Percentiles rank a stretch among this genome's conserved stretches.
These are phyloP conservation scores for Paramacrobiotus metropolitanus DNA, from an alignment of 1,140 invertebrate genomes.

Conservation along the genomic window DNA sequence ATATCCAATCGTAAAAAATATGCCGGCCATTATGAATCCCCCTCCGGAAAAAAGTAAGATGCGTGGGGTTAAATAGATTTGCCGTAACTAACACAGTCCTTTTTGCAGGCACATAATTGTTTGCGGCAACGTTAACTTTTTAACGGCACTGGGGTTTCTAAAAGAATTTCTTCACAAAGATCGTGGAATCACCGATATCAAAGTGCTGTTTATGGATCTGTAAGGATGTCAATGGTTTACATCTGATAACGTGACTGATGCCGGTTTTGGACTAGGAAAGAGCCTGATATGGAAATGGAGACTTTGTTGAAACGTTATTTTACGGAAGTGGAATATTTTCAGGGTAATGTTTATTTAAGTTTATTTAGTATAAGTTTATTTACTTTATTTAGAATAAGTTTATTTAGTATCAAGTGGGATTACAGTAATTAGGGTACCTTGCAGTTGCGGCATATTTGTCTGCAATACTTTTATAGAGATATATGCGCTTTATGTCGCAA, in stretches of 20 bases:
- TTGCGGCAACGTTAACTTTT: not conserved
- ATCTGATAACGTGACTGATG: not conserved
- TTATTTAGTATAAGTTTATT: no score
- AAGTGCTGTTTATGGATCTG: not conserved
- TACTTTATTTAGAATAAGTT: no score
- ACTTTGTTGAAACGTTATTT: slow-evolving; percentile 33
- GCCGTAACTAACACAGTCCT: not conserved
- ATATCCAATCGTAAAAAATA: not conserved
- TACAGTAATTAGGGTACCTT: no score
- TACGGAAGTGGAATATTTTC: slow-evolving; percentile 34
- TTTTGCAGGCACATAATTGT: not conserved
- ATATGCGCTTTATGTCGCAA: no score
- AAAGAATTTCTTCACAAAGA: not conserved
- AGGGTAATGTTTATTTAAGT: slow-evolving; percentile 32
- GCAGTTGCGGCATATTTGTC: no score
- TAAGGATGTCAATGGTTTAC: not conserved
- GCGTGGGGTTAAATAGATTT: no score
- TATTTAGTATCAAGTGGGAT: no score
- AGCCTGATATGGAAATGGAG: slow-evolving; percentile 33
- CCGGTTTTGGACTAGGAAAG: slow-evolving; percentile 8
- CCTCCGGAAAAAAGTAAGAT: not conserved
- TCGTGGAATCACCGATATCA: not conserved
- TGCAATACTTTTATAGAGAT: no score
- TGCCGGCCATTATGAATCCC: not conserved
- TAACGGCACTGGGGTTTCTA: not conserved